Base-by-base conservation (phyloP, 1,140 invertebrate species). In the Euwallacea fornicatus region DNA sequence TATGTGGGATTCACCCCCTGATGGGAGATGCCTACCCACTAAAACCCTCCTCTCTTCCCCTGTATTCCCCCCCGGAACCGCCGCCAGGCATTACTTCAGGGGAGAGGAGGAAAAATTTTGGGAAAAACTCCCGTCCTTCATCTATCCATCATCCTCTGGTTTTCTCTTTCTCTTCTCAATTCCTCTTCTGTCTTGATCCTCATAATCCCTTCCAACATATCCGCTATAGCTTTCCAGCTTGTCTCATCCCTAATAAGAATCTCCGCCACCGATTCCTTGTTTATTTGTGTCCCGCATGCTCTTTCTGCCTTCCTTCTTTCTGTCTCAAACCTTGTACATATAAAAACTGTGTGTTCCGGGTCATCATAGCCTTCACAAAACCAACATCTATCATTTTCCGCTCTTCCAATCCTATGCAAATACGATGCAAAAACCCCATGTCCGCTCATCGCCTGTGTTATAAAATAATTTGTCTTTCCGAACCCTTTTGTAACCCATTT, bases 401-500 rank as follows among this genome's bases (percentile, higher is more conserved):
- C 7, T 21, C 60, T 68, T 7, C 41, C 21, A 60, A 60, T 60
- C 11, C 6, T 9, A 9, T 7, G 7, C 13, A 60, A 16, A 21
- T 60, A 68, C 8, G 55, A 63, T 7, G 63, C 42, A 50, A 71
- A 75, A 3, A 42, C 13, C n/a, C 74, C 68, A 61, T 75, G 72
- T 7, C 64, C 72, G 13, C 67, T 67, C 6, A 75, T 11, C 9
- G 50, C 42, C 55, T 73, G 74, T 7, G 66, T 64, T 16, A 68
- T 6, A 53, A 56, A 64, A 15, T 64, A 61, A 7, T 61, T 54
- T 2, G 63, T n/a, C 6, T 61, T 16, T 13, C 66, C 41, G 10
- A 13, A 46, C 7, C 60, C 46, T 8, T 65, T 42, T 13, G 21
- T 21, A 6, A 56, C 15, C 73, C 66, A 69, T 10, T 43, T 10